Conservation (phyloP, 2,113 vertebrate genomes). For the Malurus melanocephalus region DNA sequence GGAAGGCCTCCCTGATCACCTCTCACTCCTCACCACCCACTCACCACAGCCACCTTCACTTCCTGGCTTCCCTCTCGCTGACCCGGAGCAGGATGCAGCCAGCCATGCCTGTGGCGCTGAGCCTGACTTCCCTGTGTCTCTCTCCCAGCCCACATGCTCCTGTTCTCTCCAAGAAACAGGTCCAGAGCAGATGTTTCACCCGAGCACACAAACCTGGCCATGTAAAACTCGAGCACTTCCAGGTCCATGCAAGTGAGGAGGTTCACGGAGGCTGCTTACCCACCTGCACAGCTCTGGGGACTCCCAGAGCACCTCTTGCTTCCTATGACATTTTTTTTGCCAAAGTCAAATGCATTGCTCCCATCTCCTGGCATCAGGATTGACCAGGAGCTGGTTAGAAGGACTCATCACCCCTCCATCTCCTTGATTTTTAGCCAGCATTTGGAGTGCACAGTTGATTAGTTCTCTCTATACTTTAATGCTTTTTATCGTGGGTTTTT, state of each 20-base stretch:
- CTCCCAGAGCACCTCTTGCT: background rate
- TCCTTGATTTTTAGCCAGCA: background rate
- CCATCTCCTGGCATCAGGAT: background rate
- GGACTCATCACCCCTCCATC: background rate
- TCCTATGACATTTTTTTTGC: background rate
- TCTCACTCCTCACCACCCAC: background rate
- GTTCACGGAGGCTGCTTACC: fast-evolving
- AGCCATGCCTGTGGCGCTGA: background rate
- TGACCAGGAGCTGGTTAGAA: background rate
- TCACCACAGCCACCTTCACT: background rate
- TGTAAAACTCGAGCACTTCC: background rate
- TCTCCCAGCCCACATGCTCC: fast-evolving
- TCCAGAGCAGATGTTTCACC: background rate
- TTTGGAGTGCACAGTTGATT: background rate
- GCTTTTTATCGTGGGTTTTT: background rate
- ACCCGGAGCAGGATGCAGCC: background rate
- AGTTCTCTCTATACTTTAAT: background rate
- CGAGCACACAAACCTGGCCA: fast-evolving
- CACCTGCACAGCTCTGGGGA: background rate
- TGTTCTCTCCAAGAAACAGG: background rate
- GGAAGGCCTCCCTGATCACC: background rate
- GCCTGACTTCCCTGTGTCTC: fast-evolving
- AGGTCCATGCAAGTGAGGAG: background rate
- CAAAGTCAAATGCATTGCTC: background rate
- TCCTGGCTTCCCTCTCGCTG: background rate